A percentile compares a stretch with the other conserved stretches of the same genome.
phyloP scores from a whole-genome alignment of 2,797 vertebrate genomes.

The Anniella stebbinsi region DNA sequence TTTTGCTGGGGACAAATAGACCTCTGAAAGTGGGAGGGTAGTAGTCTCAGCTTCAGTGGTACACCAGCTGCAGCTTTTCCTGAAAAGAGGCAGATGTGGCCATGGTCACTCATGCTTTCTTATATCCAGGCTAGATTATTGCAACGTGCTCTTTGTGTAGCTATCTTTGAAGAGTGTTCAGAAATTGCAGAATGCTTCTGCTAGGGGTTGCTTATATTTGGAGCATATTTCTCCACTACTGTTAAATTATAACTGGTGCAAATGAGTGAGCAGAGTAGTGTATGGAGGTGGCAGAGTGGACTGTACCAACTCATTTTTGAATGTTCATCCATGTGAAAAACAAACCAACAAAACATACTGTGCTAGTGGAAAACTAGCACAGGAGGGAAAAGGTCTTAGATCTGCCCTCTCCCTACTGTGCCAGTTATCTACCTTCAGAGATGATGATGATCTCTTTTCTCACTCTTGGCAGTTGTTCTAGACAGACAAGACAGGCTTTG shows the following conservation, averaged over 20 bases:
- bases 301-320: background rate
- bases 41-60: background rate
- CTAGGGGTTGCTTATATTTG: background rate
- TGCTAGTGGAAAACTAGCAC: background rate
- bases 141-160: background rate
- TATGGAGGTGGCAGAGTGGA: background rate
- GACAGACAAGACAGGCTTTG: too few relatives aligned
- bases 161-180: background rate
- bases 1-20: too few relatives aligned
- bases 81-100: background rate
- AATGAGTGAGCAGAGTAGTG: background rate
- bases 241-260: background rate
- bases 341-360: background rate
- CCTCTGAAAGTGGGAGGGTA: background rate
- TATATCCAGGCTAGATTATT: background rate
- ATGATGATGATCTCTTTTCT: too few relatives aligned
- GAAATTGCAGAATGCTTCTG: background rate
- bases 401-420: background rate
- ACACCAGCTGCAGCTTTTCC: background rate
- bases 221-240: background rate
- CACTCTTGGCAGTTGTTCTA: too few relatives aligned
- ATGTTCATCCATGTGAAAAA: background rate
- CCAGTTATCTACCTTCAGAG: background rate
- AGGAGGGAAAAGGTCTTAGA: background rate
- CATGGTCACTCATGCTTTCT: background rate